Evolutionary conservation across 2,888 invertebrate species (phyloP).

Genomic region (Biston stratarius): DNA sequence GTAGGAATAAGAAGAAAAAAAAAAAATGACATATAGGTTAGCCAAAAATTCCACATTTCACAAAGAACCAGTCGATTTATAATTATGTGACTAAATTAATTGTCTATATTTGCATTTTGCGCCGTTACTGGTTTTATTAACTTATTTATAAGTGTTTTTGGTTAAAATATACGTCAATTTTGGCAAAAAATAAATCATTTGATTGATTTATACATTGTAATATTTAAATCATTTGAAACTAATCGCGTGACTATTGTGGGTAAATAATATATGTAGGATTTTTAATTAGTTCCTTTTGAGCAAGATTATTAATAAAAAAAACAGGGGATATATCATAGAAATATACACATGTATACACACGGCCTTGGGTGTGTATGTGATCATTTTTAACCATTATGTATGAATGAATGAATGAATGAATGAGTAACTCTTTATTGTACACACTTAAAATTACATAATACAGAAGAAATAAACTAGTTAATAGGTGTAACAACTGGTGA

Average conservation of each 20-base stretch:
- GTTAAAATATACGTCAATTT: constrained; percentile 26
- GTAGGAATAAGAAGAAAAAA: too few species aligned
- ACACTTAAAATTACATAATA: too few species aligned
- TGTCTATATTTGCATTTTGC: constrained; percentile 54
- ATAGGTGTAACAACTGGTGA: too few species aligned
- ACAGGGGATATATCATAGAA: too few species aligned
- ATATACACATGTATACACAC: too few species aligned
- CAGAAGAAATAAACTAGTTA: too few species aligned
- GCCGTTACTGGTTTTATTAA: constrained; percentile 43
- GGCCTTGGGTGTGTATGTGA: too few species aligned
- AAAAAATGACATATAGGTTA: constrained; percentile 46
- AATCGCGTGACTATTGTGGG: background rate
- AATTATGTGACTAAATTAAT: constrained; percentile 47
- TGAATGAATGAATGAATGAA: too few species aligned
- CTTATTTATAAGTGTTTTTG: constrained; percentile 28
- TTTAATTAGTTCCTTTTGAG: too few species aligned
- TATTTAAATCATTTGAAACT: constrained; percentile 16
- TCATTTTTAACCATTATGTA: too few species aligned
- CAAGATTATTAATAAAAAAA: too few species aligned
- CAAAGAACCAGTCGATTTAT: constrained; percentile 54
- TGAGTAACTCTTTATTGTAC: too few species aligned
- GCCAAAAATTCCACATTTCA: constrained; percentile 54
- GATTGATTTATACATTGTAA: constrained; percentile 23
- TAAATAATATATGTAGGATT: background rate
- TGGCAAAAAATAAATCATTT: constrained; percentile 23